These are phyloP conservation scores for Tribolium freemani DNA, from an alignment of 2,888 invertebrate genomes.

Conservation along the genomic window DNA sequence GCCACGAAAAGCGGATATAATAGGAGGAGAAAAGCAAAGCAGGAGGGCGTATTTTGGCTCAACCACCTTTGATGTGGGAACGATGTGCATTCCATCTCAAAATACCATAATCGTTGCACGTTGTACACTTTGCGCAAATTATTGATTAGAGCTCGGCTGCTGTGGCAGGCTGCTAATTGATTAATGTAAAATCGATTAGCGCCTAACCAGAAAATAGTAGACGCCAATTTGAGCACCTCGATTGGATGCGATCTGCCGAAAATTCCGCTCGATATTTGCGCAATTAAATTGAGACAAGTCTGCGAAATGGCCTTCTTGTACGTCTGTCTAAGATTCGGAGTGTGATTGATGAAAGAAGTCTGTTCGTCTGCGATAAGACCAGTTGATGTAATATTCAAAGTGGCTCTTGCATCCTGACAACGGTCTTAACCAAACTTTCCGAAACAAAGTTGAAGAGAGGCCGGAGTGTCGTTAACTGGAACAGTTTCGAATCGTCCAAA, in stretches of 20 bases:
- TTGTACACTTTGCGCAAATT: conserved; percentile 37
- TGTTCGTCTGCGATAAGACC: conserved; percentile 58
- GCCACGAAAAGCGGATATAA: conserved; percentile 37
- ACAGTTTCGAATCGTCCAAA: conserved; percentile 50
- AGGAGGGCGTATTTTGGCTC: conserved; percentile 22
- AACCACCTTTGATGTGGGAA: conserved; percentile 39
- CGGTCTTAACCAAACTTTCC: conserved; percentile 33
- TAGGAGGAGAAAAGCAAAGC: conserved; percentile 36
- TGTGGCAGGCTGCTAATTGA: conserved; percentile 42
- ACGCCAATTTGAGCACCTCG: not conserved
- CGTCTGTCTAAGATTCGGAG: conserved; percentile 15
- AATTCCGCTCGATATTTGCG: not conserved
- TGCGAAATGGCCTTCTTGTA: not conserved
- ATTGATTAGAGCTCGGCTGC: conserved; percentile 39
- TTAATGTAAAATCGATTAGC: conserved; percentile 44
- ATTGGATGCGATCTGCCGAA: conserved; percentile 1
- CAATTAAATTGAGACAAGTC: conserved; percentile 5
- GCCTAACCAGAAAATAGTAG: conserved; percentile 34
- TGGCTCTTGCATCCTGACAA: conserved; percentile 32
- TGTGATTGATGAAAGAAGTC: conserved; percentile 64
- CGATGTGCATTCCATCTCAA: conserved; percentile 40
- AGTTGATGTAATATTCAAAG: conserved; percentile 58
- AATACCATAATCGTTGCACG: conserved; percentile 35
- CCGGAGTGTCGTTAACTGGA: conserved; percentile 32
- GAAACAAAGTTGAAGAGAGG: conserved; percentile 37